Conservation (phyloP, 2,113 vertebrate genomes). For the Charadrius vociferus region DNA sequence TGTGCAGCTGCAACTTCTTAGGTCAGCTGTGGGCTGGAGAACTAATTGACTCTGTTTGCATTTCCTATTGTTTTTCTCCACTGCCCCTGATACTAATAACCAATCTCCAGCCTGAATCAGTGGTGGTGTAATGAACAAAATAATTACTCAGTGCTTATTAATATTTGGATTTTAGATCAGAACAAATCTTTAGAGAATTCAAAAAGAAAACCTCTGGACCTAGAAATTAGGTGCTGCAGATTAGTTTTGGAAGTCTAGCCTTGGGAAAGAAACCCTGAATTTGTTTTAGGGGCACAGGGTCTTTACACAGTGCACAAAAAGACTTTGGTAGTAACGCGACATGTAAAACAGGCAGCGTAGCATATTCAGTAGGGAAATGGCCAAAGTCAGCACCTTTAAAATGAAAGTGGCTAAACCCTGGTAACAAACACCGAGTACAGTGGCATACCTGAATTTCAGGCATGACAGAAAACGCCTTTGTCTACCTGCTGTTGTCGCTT, state of each 20-base stretch:
- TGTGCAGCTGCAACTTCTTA: background rate
- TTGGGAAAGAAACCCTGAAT: background rate
- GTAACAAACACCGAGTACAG: too few species aligned
- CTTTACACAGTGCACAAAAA: background rate
- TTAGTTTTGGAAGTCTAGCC: background rate
- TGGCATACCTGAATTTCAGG: background rate
- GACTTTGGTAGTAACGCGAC: background rate
- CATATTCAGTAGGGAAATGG: background rate
- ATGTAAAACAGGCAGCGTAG: background rate
- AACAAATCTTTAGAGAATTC: background rate
- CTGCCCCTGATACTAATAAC: background rate
- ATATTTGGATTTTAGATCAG: background rate
- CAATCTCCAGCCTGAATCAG: background rate
- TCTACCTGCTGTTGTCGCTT: rapidly evolving
- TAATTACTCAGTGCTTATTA: background rate
- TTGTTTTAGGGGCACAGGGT: background rate
- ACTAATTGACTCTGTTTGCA: background rate
- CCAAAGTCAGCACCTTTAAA: background rate
- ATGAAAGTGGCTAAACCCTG: background rate
- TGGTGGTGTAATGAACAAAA: background rate
- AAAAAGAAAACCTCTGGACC: background rate
- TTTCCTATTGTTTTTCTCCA: background rate
- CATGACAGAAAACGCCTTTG: background rate
- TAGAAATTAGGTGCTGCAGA: background rate
- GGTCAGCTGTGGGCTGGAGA: background rate